A percentile compares a stretch with the other conserved stretches of the same genome.
Conservation (phyloP, 2,888 invertebrate species). For the Chirona hameri region DNA sequence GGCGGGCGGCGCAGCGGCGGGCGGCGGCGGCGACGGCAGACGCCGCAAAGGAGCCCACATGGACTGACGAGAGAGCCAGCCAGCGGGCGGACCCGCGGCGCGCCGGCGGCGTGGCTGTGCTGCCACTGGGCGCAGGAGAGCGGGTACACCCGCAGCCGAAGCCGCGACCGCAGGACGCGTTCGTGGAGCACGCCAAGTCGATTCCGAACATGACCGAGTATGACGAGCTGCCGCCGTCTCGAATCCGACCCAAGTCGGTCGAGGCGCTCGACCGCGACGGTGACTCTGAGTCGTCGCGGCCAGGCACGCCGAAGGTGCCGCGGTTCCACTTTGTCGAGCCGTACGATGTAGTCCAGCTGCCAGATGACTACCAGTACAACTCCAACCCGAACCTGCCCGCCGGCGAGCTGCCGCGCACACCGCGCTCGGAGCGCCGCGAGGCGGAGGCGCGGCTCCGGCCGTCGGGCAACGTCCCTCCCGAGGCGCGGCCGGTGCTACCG, state of each 20-base stretch:
- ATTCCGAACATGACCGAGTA: background rate
- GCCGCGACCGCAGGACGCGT: background rate
- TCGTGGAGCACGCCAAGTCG: background rate
- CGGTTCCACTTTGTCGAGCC: conserved; percentile 24
- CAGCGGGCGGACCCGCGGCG: background rate
- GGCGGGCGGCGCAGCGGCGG: background rate
- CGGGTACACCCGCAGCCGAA: background rate
- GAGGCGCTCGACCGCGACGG: conserved; percentile 3
- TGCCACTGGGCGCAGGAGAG: background rate
- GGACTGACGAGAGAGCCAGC: too few species aligned
- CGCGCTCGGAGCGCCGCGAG: background rate
- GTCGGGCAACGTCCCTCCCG: conserved; percentile 3
- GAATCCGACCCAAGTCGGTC: background rate
- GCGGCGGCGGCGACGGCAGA: too few species aligned
- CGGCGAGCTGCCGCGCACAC: background rate
- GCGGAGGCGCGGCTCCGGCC: background rate
- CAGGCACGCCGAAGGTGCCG: conserved; percentile 7
- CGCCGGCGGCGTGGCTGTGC: background rate
- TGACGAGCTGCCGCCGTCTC: background rate
- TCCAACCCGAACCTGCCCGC: conserved; percentile 6
- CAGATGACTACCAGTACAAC: conserved; percentile 23
- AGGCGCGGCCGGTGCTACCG: background rate
- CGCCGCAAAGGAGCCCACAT: too few species aligned
- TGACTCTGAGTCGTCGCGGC: background rate
- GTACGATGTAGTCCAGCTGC: conserved; percentile 11